Evolutionary conservation across 2,113 vertebrate genomes (phyloP), one percentile per base, ranked within the genome.

Genomic region (Amblyopsis rosae): DNA sequence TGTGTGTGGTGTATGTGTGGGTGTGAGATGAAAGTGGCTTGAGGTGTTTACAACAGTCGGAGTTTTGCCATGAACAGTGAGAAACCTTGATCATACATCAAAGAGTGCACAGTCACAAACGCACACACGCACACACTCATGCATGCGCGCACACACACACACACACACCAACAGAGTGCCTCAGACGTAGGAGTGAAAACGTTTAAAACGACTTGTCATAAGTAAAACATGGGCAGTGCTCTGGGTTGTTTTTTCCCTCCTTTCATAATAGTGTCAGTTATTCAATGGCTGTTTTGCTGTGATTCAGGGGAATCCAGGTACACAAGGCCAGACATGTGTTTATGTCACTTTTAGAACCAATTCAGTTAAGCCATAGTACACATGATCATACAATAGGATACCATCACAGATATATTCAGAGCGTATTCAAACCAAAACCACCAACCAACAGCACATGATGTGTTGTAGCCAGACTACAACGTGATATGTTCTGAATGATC

Each of bases 81-180:
- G 83, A 88, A 89, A 85, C 79, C 77, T 86, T 90, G 77, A 87
- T 87, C 87, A 87, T 72, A 82, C 82, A 87, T 88, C 87, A 89
- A 87, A 87, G 77, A 75, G 79, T 76, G 72, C 54, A 64, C 76
- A 67, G 49, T 70, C 73, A 76, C 59, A 76, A 61, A 45, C 72
- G 47, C 65, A 53, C 68, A 35, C 58, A 16, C 53, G 12, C 64
- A 17, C 45, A 32, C 55, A 57, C 6, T 33, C 57, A 68, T 57
- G 47, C 65, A 57, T 49, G 33, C 70, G 47, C 65, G 50, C 68
- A 26, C 55, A 15, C 53, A 13, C 64, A 46, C 45, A 32, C 55
- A 57, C 17, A 57, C 55, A 32, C 50, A 12, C 51, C 13, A 13
- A 53, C 51, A 15, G 12, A 53, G 51, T 60, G 50, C 17, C 53